Percentiles rank a stretch among this genome's conserved stretches.
Evolutionary conservation across 2,113 vertebrate species (phyloP).

Genomic region (Rhineura floridana): DNA sequence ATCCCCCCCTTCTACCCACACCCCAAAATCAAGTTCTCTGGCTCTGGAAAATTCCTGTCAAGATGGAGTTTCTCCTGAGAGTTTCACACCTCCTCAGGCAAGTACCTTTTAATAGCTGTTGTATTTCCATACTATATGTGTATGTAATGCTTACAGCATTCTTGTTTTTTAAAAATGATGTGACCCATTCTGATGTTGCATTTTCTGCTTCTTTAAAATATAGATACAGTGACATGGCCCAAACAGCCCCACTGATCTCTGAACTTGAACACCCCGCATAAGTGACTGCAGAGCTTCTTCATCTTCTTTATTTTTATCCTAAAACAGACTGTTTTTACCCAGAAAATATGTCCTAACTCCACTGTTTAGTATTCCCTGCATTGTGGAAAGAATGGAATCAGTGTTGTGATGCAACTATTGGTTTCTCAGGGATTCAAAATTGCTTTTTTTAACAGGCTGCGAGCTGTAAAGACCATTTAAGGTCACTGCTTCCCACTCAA

Average conservation of each 20-base stretch:
- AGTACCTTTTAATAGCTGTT: neutral
- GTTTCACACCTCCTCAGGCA: neutral
- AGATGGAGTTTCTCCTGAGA: neutral
- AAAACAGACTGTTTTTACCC: conserved; percentile 3
- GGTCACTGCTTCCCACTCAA: conserved; percentile 71
- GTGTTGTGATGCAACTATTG: conserved; percentile 56
- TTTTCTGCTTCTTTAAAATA: neutral
- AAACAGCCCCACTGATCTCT: neutral
- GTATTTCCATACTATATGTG: neutral
- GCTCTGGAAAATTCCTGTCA: neutral
- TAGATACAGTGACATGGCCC: neutral
- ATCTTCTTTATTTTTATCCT: neutral
- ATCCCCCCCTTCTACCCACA: too few species aligned
- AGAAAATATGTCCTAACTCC: conserved; percentile 44
- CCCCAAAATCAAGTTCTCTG: neutral
- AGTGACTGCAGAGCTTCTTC: neutral
- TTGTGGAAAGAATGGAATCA: conserved; percentile 31
- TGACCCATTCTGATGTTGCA: too few species aligned
- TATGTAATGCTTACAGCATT: neutral
- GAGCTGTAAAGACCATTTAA: conserved; percentile 76
- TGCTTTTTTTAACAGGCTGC: conserved; percentile 72
- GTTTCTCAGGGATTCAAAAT: conserved; percentile 70
- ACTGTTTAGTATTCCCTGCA: conserved; percentile 46
- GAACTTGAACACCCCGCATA: neutral
- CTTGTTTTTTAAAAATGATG: neutral